Percentiles rank a stretch among this genome's conserved stretches.
Evolutionary conservation across 2,113 vertebrate species (phyloP).

Genomic region (Cheilinus undulatus): DNA sequence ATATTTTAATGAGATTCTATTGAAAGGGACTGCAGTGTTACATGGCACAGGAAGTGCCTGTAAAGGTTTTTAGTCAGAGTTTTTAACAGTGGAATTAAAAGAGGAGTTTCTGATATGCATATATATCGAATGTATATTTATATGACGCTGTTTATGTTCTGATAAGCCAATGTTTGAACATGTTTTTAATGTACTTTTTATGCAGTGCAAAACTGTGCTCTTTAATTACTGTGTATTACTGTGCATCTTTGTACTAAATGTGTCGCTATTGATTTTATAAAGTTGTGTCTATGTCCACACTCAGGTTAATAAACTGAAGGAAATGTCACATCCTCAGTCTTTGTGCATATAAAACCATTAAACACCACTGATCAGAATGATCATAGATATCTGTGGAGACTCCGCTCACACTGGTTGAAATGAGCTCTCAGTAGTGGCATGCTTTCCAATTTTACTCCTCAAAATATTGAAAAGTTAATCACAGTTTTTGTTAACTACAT

Average conservation of each 20-base stretch:
- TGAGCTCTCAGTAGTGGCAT: too few species aligned
- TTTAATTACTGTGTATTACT: conserved; percentile 74
- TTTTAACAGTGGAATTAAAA: conserved; percentile 47
- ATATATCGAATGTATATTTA: conserved; percentile 93
- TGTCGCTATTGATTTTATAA: conserved; percentile 84
- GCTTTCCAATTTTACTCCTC: too few species aligned
- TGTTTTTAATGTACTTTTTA: conserved; percentile 79
- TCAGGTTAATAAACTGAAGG: conserved; percentile 88
- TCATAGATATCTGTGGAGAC: neutral
- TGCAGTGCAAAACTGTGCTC: conserved; percentile 80
- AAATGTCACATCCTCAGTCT: conserved; percentile 16
- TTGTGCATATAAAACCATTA: neutral
- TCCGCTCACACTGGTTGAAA: too few species aligned
- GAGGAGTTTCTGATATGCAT: conserved; percentile 63
- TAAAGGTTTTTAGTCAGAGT: conserved; percentile 21
- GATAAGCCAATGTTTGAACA: conserved; percentile 67
- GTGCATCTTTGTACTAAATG: conserved; percentile 76
- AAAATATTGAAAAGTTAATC: too few species aligned
- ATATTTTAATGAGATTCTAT: conserved; percentile 57
- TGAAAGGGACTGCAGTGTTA: conserved; percentile 25
- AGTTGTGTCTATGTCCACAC: conserved; percentile 86
- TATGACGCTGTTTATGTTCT: conserved; percentile 86
- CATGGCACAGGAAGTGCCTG: conserved; percentile 41
- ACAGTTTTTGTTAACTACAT: too few species aligned
- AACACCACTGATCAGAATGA: neutral